A percentile compares a stretch with the other conserved stretches of the same genome.
phyloP scores from a whole-genome alignment of 2,113 vertebrate species.

The Amblyornis subalaris region DNA sequence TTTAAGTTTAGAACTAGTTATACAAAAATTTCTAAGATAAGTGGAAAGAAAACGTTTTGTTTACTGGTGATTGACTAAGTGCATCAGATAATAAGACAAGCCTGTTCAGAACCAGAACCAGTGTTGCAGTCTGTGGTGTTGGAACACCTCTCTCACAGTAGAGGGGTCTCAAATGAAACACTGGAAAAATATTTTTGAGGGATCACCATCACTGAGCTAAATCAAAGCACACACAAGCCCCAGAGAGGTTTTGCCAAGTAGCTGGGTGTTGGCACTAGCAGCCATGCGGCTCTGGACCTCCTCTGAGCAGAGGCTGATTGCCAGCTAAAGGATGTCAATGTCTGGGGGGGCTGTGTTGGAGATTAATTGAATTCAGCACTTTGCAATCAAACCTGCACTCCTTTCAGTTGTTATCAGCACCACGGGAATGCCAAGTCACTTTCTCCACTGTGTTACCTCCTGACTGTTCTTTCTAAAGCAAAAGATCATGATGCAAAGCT shows the following conservation, averaged over 20 bases:
- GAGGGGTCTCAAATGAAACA: background rate
- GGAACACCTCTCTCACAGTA: background rate
- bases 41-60: background rate
- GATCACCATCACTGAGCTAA: background rate
- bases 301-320: background rate
- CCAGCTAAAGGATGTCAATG: background rate
- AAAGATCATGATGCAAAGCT: background rate
- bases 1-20: background rate
- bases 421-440: background rate
- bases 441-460: background rate
- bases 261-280: background rate
- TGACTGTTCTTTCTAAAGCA: background rate
- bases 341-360: background rate
- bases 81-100: background rate
- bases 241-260: background rate
- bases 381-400: background rate
- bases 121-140: rapidly evolving
- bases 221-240: background rate
- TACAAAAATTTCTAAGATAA: background rate
- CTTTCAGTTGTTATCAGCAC: background rate
- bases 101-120: background rate
- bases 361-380: background rate
- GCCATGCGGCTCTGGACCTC: background rate
- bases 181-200: background rate
- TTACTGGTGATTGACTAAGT: background rate